These are phyloP conservation scores for Empis livida DNA, from an alignment of 2,888 invertebrate genomes.

Conservation along the genomic window DNA sequence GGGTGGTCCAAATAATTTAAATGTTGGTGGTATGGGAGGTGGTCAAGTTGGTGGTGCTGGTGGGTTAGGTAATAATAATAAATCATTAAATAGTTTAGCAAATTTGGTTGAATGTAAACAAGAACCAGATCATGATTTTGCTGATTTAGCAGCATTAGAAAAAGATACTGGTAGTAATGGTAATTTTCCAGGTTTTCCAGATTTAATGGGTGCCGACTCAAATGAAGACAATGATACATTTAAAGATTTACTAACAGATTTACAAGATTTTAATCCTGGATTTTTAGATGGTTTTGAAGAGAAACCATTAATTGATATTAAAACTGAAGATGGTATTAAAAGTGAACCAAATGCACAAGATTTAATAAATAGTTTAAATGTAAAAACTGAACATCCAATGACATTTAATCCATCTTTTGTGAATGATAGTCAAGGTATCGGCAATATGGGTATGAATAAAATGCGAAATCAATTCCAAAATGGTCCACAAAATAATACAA, in stretches of 20 bases:
- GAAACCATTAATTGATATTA: conserved; percentile 34
- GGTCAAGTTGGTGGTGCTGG: conserved; percentile 17
- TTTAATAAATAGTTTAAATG: conserved; percentile 33
- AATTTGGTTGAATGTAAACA: conserved; percentile 70
- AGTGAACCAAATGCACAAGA: conserved; percentile 34
- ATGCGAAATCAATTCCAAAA: conserved; percentile 27
- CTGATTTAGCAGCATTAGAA: conserved; percentile 73
- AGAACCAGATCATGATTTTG: conserved; percentile 74
- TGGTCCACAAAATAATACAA: conserved; percentile 17
- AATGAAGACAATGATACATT: conserved; percentile 68
- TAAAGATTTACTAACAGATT: conserved; percentile 77
- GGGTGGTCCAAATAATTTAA: conserved; percentile 20
- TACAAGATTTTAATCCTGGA: conserved; percentile 68
- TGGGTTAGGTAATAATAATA: conserved; percentile 30
- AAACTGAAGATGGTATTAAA: conserved; percentile 35
- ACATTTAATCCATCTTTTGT: conserved; percentile 29
- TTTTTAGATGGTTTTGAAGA: conserved; percentile 67
- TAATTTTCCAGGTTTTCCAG: conserved; percentile 64
- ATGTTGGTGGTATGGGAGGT: conserved; percentile 22
- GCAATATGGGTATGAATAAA: conserved; percentile 13
- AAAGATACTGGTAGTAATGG: conserved; percentile 65
- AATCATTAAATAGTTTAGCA: conserved; percentile 42
- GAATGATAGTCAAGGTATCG: conserved; percentile 11
- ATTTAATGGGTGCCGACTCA: conserved; percentile 73
- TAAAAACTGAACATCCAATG: conserved; percentile 31